A percentile compares a stretch with the other conserved stretches of the same genome.
These are phyloP conservation scores for Danionella dracula DNA, from an alignment of 2,797 vertebrate species.

Conservation along the genomic window DNA sequence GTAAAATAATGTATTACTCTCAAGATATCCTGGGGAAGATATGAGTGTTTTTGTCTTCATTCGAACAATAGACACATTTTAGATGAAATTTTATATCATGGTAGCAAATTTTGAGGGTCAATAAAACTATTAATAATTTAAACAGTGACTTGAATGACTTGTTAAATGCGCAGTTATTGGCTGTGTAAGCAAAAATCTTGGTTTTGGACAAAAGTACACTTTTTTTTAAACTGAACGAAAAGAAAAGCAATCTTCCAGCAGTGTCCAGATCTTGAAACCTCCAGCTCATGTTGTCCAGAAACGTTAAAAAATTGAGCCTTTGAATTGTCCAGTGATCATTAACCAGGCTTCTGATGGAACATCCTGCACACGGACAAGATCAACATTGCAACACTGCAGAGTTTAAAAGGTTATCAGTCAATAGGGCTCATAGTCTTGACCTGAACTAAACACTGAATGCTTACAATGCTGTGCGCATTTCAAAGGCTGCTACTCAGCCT, in stretches of 20 bases:
- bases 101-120: no score
- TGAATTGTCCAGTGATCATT: conserved; percentile 23
- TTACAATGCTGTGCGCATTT: background rate
- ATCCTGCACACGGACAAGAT: background rate
- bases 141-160: no score
- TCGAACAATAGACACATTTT: no score
- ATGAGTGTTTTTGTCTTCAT: no score
- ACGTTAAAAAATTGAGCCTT: conserved; percentile 28
- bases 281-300: background rate
- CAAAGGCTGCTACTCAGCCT: background rate
- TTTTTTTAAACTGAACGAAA: no score
- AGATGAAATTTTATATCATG: no score
- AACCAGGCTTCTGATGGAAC: conserved; percentile 15
- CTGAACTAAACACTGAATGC: background rate
- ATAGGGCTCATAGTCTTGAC: background rate
- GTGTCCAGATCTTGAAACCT: background rate
- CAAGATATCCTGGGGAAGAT: no score
- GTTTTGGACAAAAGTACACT: no score
- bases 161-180: no score
- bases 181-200: no score
- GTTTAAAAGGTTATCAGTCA: background rate
- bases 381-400: background rate
- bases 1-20: no score
- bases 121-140: no score
- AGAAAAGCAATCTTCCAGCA: background rate